Evolutionary conservation across 2,113 vertebrate genomes (phyloP), one percentile per base, ranked within the genome.

Genomic region (Macrotis lagotis): DNA sequence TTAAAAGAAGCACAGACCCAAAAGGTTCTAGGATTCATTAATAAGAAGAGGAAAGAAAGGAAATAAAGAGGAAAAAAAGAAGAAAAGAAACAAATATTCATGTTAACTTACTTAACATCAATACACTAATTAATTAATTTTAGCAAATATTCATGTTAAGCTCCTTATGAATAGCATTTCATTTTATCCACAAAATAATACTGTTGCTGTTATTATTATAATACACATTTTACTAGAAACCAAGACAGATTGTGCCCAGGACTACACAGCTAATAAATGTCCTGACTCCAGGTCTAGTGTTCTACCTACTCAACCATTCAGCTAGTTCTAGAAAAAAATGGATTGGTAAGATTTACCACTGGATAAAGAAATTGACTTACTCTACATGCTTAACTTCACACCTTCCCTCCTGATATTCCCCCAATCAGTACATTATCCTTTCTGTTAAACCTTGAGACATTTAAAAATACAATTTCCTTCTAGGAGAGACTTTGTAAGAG

Each of bases 211-310:
- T 47, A 50, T 89, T 50, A 53, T 66, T 49, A 94, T 47, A 28
- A 91, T 53, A n/a, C n/a, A n/a, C 49, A 93, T 92, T 94, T 97
- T 89, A 96, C 37, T 97, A 88, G 91, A 96, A 95, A 94, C n/a
- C n/a, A 55, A 95, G 53, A 74, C 51, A 92, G 48, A 89, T 53
- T 51, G 66, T 51, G 47, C 44, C 25, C 37, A 95, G 91, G 50
- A 48, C 96, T 93, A 91, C 94, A 83, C 48, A 91, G 90, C 19
- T 22, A 95, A 44, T 28, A 31, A 3, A 8, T 59, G 50, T 66
- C n/a, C 44, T 88, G 66, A 49, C 37, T 90, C 24, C 16, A 50
- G 4, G 10, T 11, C 28, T 10, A 66, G 28, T 11, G 55, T 37
- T 66, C 28, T 66, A 66, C 0, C 31, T 4, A 12, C 3, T 37